Conservation (phyloP, 2,797 vertebrate genomes). For the Lacerta bilineata region DNA sequence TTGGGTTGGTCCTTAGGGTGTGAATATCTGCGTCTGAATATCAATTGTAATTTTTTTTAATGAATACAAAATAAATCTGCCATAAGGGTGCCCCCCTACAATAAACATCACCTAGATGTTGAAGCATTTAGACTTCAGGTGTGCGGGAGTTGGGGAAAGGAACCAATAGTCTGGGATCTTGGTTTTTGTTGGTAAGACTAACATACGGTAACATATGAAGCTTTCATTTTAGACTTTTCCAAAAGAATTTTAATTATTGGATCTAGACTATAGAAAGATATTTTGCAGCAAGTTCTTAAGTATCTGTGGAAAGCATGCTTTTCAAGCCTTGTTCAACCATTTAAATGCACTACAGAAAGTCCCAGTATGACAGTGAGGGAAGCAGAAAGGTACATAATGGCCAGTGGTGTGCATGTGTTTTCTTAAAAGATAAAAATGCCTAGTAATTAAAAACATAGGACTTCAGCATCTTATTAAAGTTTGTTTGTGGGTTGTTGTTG, state of each 20-base stretch:
- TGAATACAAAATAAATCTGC: conserved; percentile 30
- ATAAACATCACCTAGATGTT: not conserved
- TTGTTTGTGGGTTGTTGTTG: not conserved
- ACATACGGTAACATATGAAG: not conserved
- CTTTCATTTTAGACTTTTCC: conserved; percentile 15
- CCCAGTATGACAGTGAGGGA: not conserved
- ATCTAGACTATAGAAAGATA: conserved; percentile 16
- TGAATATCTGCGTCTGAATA: too few relatives aligned
- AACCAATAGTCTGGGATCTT: not conserved
- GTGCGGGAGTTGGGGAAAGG: not conserved
- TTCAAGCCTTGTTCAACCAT: conserved; percentile 14
- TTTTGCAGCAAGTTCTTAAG: conserved; percentile 40
- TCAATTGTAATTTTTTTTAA: conserved; percentile 36
- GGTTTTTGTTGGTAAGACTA: conserved; percentile 22
- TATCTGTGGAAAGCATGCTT: conserved; percentile 10
- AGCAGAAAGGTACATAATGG: conserved; percentile 42
- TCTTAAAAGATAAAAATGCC: conserved; percentile 60
- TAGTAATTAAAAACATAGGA: conserved; percentile 68
- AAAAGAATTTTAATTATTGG: not conserved
- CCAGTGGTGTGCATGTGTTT: conserved; percentile 48
- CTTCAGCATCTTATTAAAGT: conserved; percentile 71
- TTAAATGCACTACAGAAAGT: conserved; percentile 29
- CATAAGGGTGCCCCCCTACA: conserved; percentile 10
- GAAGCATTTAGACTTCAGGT: conserved; percentile 29
- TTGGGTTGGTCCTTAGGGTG: too few relatives aligned